Evolutionary conservation across 2,113 vertebrate species (phyloP).

Genomic region (Oenanthe melanoleuca): DNA sequence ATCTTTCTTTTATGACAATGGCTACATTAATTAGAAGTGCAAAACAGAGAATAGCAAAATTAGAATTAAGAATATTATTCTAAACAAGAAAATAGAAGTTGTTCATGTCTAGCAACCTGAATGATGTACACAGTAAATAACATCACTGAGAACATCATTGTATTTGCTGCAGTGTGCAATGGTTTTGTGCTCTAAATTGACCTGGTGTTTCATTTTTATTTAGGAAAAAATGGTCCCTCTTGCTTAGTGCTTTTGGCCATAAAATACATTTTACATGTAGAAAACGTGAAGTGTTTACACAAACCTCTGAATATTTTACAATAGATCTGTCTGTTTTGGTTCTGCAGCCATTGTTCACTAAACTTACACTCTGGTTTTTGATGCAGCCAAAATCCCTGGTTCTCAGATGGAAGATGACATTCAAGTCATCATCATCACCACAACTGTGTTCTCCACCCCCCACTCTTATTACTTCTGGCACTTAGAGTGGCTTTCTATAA

Average conservation of each 20-base stretch:
- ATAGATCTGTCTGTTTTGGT: not conserved
- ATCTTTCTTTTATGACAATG: not conserved
- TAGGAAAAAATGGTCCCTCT: not conserved
- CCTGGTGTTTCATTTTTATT: not conserved
- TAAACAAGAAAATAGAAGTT: not conserved
- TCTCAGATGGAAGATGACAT: not conserved
- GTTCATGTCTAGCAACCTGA: not conserved
- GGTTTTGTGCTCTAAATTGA: not conserved
- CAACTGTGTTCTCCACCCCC: not conserved
- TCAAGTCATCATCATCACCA: not conserved
- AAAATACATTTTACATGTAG: not conserved
- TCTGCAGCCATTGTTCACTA: not conserved
- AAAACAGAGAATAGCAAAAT: not conserved
- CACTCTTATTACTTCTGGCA: not conserved
- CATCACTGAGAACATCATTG: not conserved
- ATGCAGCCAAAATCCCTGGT: not conserved
- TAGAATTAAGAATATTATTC: not conserved
- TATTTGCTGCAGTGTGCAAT: not conserved
- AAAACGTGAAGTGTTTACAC: not conserved
- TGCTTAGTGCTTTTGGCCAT: not conserved
- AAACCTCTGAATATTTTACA: slow-evolving; percentile 1
- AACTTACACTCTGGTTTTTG: not conserved
- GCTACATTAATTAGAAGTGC: not conserved
- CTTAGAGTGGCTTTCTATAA: not conserved
- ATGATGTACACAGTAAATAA: not conserved